Evolutionary conservation across 2,113 vertebrate genomes (phyloP).

Genomic region (Pseudonaja textilis): DNA sequence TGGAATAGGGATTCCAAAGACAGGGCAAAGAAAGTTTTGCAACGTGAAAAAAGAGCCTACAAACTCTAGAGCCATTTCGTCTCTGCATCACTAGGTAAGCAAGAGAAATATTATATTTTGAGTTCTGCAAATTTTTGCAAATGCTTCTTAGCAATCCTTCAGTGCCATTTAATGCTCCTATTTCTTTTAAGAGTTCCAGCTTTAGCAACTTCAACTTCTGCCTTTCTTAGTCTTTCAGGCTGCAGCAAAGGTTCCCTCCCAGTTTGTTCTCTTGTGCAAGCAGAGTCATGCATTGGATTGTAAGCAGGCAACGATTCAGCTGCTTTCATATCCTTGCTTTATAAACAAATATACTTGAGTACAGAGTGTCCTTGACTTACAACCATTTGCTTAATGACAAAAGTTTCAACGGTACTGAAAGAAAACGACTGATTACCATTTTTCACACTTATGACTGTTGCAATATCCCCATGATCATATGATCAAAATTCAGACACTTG

Average conservation of each 20-base stretch:
- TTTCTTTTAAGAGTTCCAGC: neutral
- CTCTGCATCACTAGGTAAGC: neutral
- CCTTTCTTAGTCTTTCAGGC: neutral
- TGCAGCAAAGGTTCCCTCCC: neutral
- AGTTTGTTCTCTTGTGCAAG: neutral
- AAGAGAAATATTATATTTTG: neutral
- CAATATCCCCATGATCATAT: neutral
- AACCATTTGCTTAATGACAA: no score
- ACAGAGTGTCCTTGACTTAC: no score
- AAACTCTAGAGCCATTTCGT: neutral
- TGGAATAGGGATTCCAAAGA: neutral
- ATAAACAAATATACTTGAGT: neutral
- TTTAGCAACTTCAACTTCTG: neutral
- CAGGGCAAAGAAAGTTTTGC: neutral
- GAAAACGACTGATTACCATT: no score
- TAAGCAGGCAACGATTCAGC: neutral
- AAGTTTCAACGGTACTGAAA: no score
- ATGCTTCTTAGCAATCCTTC: neutral
- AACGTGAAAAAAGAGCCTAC: neutral
- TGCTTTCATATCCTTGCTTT: neutral
- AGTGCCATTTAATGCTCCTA: neutral
- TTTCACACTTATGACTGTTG: no score
- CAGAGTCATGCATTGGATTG: neutral
- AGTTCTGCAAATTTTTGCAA: neutral
- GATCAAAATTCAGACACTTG: neutral